Percentiles rank a stretch among this genome's conserved stretches.
Evolutionary conservation across 1,140 invertebrate genomes (phyloP).

Genomic region (Halyomorpha halys): DNA sequence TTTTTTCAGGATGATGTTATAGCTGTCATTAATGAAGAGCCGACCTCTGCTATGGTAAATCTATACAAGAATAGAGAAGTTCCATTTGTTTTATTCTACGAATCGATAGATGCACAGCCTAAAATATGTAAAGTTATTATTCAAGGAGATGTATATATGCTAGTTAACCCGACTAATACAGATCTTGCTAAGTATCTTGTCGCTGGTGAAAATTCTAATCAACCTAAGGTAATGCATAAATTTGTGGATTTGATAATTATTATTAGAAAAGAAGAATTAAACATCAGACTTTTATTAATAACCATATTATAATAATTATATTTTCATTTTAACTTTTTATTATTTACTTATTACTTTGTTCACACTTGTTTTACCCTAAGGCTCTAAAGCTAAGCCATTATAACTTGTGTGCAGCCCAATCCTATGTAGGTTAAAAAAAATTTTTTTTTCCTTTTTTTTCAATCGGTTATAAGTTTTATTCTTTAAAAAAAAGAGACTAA

Average conservation of each 20-base stretch:
- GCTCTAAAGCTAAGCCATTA: too few relatives aligned
- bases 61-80: neutral
- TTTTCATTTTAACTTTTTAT: neutral
- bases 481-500: too few relatives aligned
- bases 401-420: too few relatives aligned
- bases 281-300: neutral
- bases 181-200: neutral
- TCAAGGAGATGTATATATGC: neutral
- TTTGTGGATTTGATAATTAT: neutral
- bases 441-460: too few relatives aligned
- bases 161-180: neutral
- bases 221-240: neutral
- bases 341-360: neutral
- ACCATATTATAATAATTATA: neutral
- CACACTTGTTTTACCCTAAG: too few relatives aligned
- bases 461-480: too few relatives aligned
- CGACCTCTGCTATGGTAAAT: neutral
- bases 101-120: neutral
- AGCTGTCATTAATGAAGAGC: neutral
- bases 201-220: neutral
- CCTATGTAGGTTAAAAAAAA: too few relatives aligned
- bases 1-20: neutral
- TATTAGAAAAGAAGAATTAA: neutral
- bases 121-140: constrained; percentile 1
- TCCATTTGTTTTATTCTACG: neutral